Evolutionary conservation across 2,888 invertebrate genomes (phyloP).

Genomic region (Itoplectis maculator): DNA sequence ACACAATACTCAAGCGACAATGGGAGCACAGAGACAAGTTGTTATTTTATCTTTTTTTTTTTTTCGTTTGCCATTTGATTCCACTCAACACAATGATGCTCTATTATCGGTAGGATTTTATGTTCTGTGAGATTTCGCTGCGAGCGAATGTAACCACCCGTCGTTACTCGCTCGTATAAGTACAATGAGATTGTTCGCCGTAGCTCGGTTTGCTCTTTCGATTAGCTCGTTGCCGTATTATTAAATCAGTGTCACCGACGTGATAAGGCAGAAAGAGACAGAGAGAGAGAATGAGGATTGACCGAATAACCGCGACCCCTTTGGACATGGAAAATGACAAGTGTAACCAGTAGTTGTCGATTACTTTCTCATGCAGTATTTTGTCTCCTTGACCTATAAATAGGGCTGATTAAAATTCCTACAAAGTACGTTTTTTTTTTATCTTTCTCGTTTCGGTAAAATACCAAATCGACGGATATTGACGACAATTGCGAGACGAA

Average conservation of each 20-base stretch:
- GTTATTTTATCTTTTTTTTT: conserved; percentile 19
- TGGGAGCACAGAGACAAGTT: conserved; percentile 55
- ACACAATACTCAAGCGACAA: conserved; percentile 64
- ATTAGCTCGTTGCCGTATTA: conserved; percentile 1
- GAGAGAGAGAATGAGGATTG: conserved; percentile 5
- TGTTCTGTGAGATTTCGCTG: conserved; percentile 15
- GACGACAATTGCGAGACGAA: conserved; percentile 3
- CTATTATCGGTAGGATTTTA: conserved; percentile 41
- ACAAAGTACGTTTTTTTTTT: neutral
- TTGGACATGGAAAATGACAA: conserved; percentile 82
- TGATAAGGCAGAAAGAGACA: neutral
- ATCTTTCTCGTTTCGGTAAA: neutral
- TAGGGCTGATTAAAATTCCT: conserved; percentile 33
- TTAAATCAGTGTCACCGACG: conserved; percentile 30
- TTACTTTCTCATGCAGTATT: conserved; percentile 73
- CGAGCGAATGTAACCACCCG: conserved; percentile 18
- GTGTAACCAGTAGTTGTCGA: conserved; percentile 82
- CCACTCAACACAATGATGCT: conserved; percentile 41
- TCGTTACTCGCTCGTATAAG: conserved; percentile 26
- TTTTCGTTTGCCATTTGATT: conserved; percentile 36
- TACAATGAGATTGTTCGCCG: conserved; percentile 9
- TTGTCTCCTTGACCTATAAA: conserved; percentile 35
- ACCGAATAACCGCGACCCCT: conserved; percentile 44
- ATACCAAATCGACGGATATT: conserved; percentile 13
- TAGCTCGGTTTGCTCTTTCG: conserved; percentile 1